Evolutionary conservation across 2,797 vertebrate species (phyloP).

Genomic region (Myotis pilosus): DNA sequence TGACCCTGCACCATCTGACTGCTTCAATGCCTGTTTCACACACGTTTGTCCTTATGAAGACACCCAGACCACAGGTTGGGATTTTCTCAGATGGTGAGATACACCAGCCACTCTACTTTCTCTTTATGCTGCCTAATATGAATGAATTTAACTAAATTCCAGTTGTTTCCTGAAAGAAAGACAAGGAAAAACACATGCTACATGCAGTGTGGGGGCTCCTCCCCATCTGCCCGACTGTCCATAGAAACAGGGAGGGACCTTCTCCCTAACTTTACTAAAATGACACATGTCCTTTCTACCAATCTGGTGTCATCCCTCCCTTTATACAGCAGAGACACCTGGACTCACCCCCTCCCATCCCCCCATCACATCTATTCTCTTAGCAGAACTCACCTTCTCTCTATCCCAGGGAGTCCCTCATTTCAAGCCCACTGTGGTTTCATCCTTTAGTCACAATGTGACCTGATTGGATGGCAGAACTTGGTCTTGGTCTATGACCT

Average conservation of each 20-base stretch:
- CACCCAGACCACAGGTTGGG: rapidly evolving
- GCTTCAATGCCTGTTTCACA: no score
- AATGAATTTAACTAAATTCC: neutral
- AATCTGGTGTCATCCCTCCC: neutral
- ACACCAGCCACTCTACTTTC: neutral
- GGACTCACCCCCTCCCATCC: rapidly evolving
- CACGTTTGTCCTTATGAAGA: rapidly evolving
- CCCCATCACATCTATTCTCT: neutral
- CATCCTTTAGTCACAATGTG: neutral
- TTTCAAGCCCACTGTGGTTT: neutral
- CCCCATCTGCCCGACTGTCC: neutral
- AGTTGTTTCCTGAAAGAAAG: neutral
- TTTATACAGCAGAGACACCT: neutral
- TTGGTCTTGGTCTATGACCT: neutral
- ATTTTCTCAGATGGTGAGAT: rapidly evolving
- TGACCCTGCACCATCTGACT: no score
- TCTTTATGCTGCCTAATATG: neutral
- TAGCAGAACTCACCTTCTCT: neutral
- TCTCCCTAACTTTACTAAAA: neutral
- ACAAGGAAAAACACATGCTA: neutral
- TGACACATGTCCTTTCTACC: neutral
- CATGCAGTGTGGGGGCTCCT: neutral
- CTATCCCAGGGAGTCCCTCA: neutral
- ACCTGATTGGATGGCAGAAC: neutral
- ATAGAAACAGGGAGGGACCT: neutral